phyloP scores from a whole-genome alignment of 2,113 vertebrate genomes.

The Ameiurus melas region DNA sequence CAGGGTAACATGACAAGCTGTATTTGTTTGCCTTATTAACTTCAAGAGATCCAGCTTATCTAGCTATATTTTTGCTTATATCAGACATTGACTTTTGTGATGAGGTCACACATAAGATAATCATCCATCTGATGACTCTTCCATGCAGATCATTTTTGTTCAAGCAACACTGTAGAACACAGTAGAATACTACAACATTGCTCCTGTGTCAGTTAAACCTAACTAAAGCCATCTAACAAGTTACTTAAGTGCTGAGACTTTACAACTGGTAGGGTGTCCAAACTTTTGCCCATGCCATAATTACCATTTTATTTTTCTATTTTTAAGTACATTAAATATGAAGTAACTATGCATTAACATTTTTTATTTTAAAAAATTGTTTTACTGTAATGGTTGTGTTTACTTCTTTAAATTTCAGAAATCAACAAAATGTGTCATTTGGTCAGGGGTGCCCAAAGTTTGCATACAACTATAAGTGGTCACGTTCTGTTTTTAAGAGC shows the following conservation, averaged over 20 bases:
- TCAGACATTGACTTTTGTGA: too few species aligned
- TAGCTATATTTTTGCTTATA: too few species aligned
- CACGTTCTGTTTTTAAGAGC: neutral
- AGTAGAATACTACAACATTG: too few species aligned
- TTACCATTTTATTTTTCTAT: neutral
- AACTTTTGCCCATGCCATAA: neutral
- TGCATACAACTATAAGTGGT: neutral
- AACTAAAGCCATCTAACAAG: too few species aligned
- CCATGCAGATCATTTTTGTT: too few species aligned
- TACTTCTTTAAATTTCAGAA: neutral
- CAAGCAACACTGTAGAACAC: too few species aligned
- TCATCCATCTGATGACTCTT: too few species aligned
- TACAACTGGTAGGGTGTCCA: neutral
- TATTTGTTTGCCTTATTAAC: too few species aligned
- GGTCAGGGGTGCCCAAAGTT: neutral
- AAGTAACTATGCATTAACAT: neutral
- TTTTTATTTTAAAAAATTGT: neutral
- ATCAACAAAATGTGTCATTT: neutral
- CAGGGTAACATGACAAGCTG: too few species aligned
- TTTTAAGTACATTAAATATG: neutral
- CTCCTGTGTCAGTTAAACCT: neutral
- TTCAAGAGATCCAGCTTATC: too few species aligned
- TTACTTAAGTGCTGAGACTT: neutral
- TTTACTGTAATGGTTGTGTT: too few species aligned
- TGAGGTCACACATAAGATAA: too few species aligned